These are phyloP conservation scores for Hedya salicella DNA, from an alignment of 2,888 invertebrate genomes.

Conservation along the genomic window DNA sequence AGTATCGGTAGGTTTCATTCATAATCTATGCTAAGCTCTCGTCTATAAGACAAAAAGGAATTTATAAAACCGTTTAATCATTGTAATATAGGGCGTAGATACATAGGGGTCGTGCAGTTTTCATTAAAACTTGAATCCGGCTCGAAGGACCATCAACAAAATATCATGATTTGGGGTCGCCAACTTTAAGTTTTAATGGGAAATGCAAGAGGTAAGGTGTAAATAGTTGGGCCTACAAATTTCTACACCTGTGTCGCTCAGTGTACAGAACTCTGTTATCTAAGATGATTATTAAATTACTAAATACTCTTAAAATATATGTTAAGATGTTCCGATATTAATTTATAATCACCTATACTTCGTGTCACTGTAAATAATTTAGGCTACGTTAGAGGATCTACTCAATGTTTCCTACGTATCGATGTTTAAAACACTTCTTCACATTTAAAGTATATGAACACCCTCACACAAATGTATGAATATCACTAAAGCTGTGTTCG, in stretches of 20 bases:
- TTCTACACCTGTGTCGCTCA: slow-evolving; percentile 82
- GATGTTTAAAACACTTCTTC: slow-evolving; percentile 44
- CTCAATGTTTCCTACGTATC: slow-evolving; percentile 50
- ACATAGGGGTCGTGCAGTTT: slow-evolving; percentile 42
- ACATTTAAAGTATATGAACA: slow-evolving; percentile 49
- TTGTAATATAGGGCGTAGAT: slow-evolving; percentile 30
- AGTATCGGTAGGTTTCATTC: slow-evolving; percentile 59
- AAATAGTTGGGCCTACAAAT: slow-evolving; percentile 71
- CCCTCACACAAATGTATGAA: slow-evolving; percentile 48
- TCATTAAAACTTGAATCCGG: slow-evolving; percentile 47
- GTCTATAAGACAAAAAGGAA: slow-evolving; percentile 68
- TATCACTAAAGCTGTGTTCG: slow-evolving; percentile 72
- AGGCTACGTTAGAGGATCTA: slow-evolving; percentile 39
- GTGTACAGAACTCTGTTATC: slow-evolving; percentile 51
- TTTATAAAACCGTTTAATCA: slow-evolving; percentile 56
- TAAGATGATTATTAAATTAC: slow-evolving; percentile 39
- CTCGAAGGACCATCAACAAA: slow-evolving; percentile 30
- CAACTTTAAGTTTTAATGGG: slow-evolving; percentile 51
- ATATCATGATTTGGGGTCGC: slow-evolving; percentile 6
- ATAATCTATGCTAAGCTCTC: slow-evolving; percentile 56
- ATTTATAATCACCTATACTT: slow-evolving; percentile 36
- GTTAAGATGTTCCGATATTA: slow-evolving; percentile 36
- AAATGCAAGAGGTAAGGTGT: slow-evolving; percentile 64
- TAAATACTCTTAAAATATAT: slow-evolving; percentile 35
- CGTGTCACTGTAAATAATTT: slow-evolving; percentile 49